Evolutionary conservation across 2,113 vertebrate species (phyloP).

Genomic region (Psittacara wagleri): DNA sequence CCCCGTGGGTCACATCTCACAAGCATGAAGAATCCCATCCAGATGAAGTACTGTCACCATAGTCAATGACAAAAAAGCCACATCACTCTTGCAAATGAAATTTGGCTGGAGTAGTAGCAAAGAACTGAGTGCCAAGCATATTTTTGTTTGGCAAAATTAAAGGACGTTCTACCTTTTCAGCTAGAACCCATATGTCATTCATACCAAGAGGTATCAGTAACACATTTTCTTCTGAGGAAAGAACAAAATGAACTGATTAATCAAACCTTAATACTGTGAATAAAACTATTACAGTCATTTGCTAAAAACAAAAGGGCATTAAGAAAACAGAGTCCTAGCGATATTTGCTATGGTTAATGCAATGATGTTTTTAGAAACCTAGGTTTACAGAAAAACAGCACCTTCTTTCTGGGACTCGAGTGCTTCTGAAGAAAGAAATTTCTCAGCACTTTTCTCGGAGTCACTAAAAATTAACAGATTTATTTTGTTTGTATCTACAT

Average conservation of each 20-base stretch:
- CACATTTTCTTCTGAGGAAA: background rate
- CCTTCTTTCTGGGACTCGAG: background rate
- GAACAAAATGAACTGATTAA: slow-evolving; percentile 21
- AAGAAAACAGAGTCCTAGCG: slow-evolving; percentile 10
- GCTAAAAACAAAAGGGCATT: slow-evolving; percentile 22
- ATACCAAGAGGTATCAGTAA: background rate
- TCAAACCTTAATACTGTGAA: slow-evolving; percentile 2
- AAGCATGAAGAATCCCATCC: background rate
- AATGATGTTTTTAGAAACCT: background rate
- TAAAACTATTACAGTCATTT: slow-evolving; percentile 22
- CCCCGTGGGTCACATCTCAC: background rate
- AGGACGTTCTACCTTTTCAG: slow-evolving; percentile 1
- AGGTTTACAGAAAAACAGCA: background rate
- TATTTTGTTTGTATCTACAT: background rate
- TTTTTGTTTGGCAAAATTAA: slow-evolving; percentile 15
- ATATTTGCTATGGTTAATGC: background rate
- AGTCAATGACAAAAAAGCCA: background rate
- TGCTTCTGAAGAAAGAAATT: background rate
- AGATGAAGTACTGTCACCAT: background rate
- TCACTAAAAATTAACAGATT: background rate
- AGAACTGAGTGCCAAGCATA: background rate
- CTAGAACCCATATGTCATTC: slow-evolving; percentile 27
- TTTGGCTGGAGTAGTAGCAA: background rate
- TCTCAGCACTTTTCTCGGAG: background rate
- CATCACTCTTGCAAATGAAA: background rate